These are phyloP conservation scores for Trilocha varians DNA, from an alignment of 2,888 invertebrate genomes.

Conservation along the genomic window DNA sequence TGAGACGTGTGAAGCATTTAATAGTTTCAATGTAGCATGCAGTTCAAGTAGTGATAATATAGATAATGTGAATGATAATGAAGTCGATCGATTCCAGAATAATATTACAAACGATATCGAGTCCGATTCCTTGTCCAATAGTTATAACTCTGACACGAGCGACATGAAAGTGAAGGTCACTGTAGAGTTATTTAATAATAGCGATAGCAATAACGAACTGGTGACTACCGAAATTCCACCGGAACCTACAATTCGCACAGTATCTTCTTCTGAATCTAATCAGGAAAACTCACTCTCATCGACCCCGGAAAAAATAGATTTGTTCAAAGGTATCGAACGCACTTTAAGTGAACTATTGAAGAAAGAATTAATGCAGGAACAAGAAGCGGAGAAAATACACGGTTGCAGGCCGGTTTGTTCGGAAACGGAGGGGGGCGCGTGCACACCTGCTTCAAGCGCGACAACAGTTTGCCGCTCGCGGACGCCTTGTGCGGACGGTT, in stretches of 20 bases:
- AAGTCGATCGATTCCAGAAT: slow-evolving; percentile 41
- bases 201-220: slow-evolving; percentile 26
- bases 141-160: slow-evolving; percentile 30
- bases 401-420: slow-evolving; percentile 55
- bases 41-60: slow-evolving; percentile 42
- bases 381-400: slow-evolving; percentile 64
- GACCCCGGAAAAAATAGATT: slow-evolving; percentile 56
- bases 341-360: slow-evolving; percentile 71
- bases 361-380: slow-evolving; percentile 68
- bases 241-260: slow-evolving; percentile 36
- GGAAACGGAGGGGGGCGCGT: slow-evolving; percentile 60
- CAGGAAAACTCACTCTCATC: slow-evolving; percentile 29
- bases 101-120: slow-evolving; percentile 48
- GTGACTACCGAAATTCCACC: slow-evolving; percentile 29
- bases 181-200: slow-evolving; percentile 40
- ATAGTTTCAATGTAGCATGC: slow-evolving; percentile 58
- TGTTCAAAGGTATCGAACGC: slow-evolving; percentile 69
- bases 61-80: slow-evolving; percentile 44
- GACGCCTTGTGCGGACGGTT: slow-evolving; percentile 69
- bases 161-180: slow-evolving; percentile 54
- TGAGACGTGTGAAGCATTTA: slow-evolving; percentile 57
- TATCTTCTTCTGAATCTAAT: slow-evolving; percentile 48
- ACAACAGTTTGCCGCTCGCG: slow-evolving; percentile 70
- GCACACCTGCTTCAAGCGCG: slow-evolving; percentile 65
- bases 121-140: slow-evolving; percentile 48